A percentile compares a stretch with the other conserved stretches of the same genome.
These are phyloP conservation scores for Cuculus canorus DNA, from an alignment of 2,797 vertebrate species.

Conservation along the genomic window DNA sequence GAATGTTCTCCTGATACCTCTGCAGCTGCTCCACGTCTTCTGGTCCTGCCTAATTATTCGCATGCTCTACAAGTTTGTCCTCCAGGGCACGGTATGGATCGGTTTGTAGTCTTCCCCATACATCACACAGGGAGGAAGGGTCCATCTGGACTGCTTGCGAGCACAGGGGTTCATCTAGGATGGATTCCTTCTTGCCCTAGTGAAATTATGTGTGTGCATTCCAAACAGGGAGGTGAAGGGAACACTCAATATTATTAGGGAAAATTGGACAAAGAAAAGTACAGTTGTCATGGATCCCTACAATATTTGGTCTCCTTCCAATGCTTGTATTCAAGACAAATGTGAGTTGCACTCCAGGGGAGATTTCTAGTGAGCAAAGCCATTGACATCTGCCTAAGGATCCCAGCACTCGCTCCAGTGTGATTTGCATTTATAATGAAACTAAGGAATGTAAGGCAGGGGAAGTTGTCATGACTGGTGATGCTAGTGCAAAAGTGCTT, in stretches of 20 bases:
- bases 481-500: not conserved
- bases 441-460: not conserved
- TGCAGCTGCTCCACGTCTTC: slow-evolving; percentile 91
- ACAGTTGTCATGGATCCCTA: not conserved
- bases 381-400: not conserved
- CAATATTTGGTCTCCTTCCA: not conserved
- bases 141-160: not conserved
- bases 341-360: not conserved
- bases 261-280: not conserved
- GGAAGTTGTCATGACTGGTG: not conserved
- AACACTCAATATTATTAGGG: not conserved
- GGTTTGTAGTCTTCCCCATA: not conserved
- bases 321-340: not conserved
- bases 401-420: not conserved
- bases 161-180: not conserved
- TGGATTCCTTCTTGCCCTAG: not conserved
- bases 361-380: not conserved
- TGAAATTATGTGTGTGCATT: not conserved
- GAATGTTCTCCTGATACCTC: slow-evolving; percentile 83
- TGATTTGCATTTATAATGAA: not conserved
- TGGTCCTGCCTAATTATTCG: slow-evolving; percentile 92
- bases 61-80: slow-evolving; percentile 88
- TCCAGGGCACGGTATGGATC: slow-evolving; percentile 84
- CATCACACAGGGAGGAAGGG: not conserved
- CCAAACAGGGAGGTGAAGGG: not conserved